phyloP scores from a whole-genome alignment of 2,113 vertebrate species.

The Tyto alba region DNA sequence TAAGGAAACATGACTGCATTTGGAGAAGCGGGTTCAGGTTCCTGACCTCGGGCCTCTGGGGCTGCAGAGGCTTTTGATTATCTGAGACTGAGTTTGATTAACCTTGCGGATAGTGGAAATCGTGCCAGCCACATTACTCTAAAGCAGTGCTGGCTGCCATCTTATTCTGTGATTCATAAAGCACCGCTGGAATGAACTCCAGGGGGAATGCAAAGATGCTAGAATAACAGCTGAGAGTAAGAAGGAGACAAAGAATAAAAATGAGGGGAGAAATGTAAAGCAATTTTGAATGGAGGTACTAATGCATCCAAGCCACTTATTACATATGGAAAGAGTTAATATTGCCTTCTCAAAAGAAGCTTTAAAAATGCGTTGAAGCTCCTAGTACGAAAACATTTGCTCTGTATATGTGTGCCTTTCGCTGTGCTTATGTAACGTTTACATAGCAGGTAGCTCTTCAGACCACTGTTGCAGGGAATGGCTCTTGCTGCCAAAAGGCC shows the following conservation, averaged over 20 bases:
- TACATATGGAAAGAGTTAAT: neutral
- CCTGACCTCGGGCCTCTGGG: constrained; percentile 11
- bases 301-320: neutral
- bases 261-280: neutral
- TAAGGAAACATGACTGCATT: neutral
- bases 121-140: neutral
- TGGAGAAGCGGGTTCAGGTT: neutral
- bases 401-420: neutral
- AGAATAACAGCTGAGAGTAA: constrained; percentile 44
- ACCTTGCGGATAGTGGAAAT: neutral
- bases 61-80: neutral
- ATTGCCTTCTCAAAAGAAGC: neutral
- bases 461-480: neutral
- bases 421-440: neutral
- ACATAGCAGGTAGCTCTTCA: neutral
- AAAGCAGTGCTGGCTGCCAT: constrained; percentile 31
- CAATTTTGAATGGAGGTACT: neutral
- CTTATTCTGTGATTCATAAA: constrained; percentile 45
- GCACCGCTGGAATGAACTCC: constrained; percentile 51
- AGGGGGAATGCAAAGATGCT: constrained; percentile 54
- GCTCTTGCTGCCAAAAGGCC: neutral
- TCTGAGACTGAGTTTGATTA: neutral
- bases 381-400: neutral
- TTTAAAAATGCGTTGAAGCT: neutral
- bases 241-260: constrained; percentile 28